phyloP scores from a whole-genome alignment of 2,113 vertebrate genomes.

The Gobiocypris rarus region DNA sequence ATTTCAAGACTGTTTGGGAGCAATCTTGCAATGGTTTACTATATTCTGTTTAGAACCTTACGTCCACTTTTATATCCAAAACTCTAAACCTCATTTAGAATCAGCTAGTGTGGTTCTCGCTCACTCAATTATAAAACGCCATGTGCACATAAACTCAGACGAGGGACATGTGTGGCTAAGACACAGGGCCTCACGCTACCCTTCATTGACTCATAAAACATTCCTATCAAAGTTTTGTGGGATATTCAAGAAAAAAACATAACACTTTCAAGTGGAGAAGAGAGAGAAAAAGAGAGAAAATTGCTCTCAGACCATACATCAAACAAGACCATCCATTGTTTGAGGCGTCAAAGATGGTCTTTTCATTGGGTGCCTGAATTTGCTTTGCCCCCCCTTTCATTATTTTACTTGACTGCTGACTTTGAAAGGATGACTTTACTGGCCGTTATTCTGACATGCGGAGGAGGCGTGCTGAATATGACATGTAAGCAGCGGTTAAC shows the following conservation, averaged over 20 bases:
- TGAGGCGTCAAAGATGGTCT: conserved; percentile 25
- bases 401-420: not conserved
- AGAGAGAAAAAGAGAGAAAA: conserved; percentile 12
- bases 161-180: conserved; percentile 4
- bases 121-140: conserved; percentile 22
- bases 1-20: not conserved
- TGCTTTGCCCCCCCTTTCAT: conserved; percentile 9
- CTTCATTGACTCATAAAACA: conserved; percentile 28
- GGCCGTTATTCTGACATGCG: conserved; percentile 4
- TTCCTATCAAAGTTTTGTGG: conserved; percentile 34
- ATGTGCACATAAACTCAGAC: not conserved
- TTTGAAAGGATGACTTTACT: conserved; percentile 46
- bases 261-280: conserved; percentile 28
- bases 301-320: conserved; percentile 15
- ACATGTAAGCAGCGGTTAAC: conserved; percentile 17
- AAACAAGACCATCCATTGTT: conserved; percentile 32
- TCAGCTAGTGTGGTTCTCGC: conserved; percentile 19
- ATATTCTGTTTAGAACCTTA: conserved; percentile 9
- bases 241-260: conserved; percentile 35
- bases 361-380: conserved; percentile 27
- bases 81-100: conserved; percentile 26
- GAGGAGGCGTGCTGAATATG: not conserved
- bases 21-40: not conserved
- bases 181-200: conserved; percentile 10
- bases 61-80: conserved; percentile 3